These are phyloP conservation scores for Ameiurus melas DNA, from an alignment of 2,113 vertebrate genomes.

Conservation along the genomic window DNA sequence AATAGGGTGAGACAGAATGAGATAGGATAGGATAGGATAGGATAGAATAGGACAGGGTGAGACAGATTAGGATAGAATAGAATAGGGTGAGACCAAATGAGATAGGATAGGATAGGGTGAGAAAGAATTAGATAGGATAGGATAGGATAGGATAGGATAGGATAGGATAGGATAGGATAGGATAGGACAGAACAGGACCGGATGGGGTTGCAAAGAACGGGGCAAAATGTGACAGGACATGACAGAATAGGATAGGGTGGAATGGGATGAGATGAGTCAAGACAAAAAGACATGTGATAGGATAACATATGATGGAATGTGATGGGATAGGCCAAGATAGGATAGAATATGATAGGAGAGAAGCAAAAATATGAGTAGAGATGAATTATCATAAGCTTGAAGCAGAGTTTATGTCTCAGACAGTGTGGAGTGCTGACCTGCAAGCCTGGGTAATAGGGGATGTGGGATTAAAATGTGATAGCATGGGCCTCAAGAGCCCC, in stretches of 20 bases:
- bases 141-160: background rate
- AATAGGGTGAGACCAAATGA: too few relatives aligned
- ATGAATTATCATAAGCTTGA: constrained; percentile 60
- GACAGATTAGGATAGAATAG: too few relatives aligned
- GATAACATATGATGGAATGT: background rate
- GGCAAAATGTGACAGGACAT: background rate
- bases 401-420: constrained; percentile 70
- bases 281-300: background rate
- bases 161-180: too few relatives aligned
- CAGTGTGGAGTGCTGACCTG: constrained; percentile 73
- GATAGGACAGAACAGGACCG: background rate
- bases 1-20: background rate
- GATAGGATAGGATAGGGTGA: too few relatives aligned
- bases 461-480: constrained; percentile 77
- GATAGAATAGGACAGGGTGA: background rate
- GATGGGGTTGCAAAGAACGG: background rate
- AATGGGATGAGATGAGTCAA: background rate
- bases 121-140: too few relatives aligned
- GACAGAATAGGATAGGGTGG: too few relatives aligned
- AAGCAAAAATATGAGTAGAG: constrained; percentile 2
- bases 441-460: constrained; percentile 72
- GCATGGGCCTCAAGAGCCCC: constrained; percentile 75
- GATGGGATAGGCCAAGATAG: background rate
- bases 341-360: background rate
- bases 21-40: background rate